phyloP scores from a whole-genome alignment of 2,888 invertebrate genomes.

The Brachypalpus laphriformis region DNA sequence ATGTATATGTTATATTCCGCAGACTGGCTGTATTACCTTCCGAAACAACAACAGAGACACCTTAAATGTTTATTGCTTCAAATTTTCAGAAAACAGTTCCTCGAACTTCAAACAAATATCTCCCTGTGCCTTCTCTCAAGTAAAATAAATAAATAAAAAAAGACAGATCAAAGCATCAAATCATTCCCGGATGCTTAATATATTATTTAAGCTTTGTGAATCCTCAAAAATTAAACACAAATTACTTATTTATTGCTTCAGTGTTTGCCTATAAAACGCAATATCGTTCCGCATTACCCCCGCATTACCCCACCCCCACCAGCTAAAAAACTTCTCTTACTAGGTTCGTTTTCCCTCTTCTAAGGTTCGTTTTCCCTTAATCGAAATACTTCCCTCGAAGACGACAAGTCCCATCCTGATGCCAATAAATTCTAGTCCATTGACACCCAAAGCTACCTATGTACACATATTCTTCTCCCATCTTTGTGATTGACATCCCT shows the following conservation, averaged over 20 bases:
- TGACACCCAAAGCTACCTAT: background rate
- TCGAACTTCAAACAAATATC: no score
- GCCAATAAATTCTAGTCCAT: background rate
- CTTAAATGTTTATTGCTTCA: no score
- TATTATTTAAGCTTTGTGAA: background rate
- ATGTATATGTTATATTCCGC: no score
- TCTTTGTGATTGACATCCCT: background rate
- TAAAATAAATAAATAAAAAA: no score
- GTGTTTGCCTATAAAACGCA: background rate
- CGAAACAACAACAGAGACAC: no score
- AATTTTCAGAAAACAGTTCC: no score
- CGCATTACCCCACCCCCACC: background rate
- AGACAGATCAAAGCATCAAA: no score
- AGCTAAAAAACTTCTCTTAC: no score
- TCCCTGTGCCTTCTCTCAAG: no score
- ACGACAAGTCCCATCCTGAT: background rate
- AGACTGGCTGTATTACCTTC: no score
- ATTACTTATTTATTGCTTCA: background rate
- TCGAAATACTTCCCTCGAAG: background rate
- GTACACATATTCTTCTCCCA: background rate
- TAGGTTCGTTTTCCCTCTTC: no score
- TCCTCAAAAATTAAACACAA: background rate
- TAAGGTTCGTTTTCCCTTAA: background rate
- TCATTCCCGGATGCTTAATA: background rate
- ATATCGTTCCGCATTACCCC: background rate